Percentiles rank a stretch among this genome's conserved stretches.
Evolutionary conservation across 2,113 vertebrate species (phyloP).

Genomic region (Oreotrochilus melanogaster): DNA sequence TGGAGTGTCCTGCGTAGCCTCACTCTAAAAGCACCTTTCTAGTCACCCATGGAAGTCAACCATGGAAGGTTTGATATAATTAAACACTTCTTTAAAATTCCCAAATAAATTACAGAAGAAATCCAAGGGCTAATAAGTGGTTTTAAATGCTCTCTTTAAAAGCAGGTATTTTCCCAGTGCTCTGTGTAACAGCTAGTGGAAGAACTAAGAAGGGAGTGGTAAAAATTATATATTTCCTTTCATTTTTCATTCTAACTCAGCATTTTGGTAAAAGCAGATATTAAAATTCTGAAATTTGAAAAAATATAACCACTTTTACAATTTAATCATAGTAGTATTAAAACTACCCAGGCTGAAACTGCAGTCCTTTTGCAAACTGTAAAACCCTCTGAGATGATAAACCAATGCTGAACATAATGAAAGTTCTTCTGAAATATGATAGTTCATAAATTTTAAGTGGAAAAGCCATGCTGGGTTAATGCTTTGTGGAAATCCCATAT

Average conservation of each 20-base stretch:
- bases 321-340: neutral
- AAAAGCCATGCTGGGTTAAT: slow-evolving; percentile 1
- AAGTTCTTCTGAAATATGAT: slow-evolving; percentile 12
- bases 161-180: neutral
- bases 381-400: slow-evolving; percentile 20
- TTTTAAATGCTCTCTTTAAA: slow-evolving; percentile 1
- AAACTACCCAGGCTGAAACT: neutral
- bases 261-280: slow-evolving; percentile 5
- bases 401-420: neutral
- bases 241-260: neutral
- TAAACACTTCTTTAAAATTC: slow-evolving; percentile 10
- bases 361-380: neutral
- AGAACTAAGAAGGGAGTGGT: slow-evolving; percentile 2
- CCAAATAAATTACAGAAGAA: neutral
- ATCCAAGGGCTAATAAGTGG: neutral
- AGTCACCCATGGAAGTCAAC: too few relatives aligned
- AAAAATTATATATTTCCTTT: neutral
- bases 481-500: neutral
- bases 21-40: neutral
- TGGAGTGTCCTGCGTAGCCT: neutral
- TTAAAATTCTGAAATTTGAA: slow-evolving; percentile 42
- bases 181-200: neutral
- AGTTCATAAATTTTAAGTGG: slow-evolving; percentile 5
- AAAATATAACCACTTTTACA: neutral
- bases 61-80: neutral